Evolutionary conservation across 2,888 invertebrate genomes (phyloP), one percentile per base, ranked within the genome.

Genomic region (Cordilura impudica): DNA sequence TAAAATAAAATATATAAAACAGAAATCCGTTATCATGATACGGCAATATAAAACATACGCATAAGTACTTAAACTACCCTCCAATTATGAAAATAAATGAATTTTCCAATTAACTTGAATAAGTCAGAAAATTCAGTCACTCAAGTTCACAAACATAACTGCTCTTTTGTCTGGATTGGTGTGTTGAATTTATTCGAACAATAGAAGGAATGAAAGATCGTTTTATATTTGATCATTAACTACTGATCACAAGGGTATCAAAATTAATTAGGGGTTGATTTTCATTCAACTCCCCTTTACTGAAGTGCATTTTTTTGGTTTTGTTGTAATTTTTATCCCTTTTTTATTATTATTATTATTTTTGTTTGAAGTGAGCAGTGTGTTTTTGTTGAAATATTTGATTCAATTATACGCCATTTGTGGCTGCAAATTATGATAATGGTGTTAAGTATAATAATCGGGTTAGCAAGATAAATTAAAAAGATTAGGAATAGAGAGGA

Each of bases 101-200:
- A 74, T 76, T 82, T 74, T 76, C 71, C 81, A 78, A 82, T 78
- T 81, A 76, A 76, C 81, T 81, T 81, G 35, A 61, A 81, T 43
- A 71, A 79, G 74, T 79, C 78, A 72, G 63, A 51, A 31, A 31
- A 72, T 19, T 49, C 49, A 72, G 31, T 77, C 72, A 72, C 45
- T 58, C 45, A 71, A 45, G 51, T 65, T 31, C 47, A 72, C 31
- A 63, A 71, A 35, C 16, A 72, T 43, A 16, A 47, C 23, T 47
- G 61, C 26, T 58, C 65, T 51, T 61, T 70, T 78, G 70, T 69
- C 39, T 16, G 21, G 45, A n/a, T 23, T 21, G n/a, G 63, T 67
- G 23, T 58, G 54, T 49, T 51, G 31, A 61, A 47, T 47, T 49
- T 35, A 58, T 60, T 18, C 31, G 63, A 51, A 45, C 45, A 53